Evolutionary conservation across 2,888 invertebrate genomes (phyloP), one percentile per base, ranked within the genome.

Genomic region (Rhogogaster chlorosoma): DNA sequence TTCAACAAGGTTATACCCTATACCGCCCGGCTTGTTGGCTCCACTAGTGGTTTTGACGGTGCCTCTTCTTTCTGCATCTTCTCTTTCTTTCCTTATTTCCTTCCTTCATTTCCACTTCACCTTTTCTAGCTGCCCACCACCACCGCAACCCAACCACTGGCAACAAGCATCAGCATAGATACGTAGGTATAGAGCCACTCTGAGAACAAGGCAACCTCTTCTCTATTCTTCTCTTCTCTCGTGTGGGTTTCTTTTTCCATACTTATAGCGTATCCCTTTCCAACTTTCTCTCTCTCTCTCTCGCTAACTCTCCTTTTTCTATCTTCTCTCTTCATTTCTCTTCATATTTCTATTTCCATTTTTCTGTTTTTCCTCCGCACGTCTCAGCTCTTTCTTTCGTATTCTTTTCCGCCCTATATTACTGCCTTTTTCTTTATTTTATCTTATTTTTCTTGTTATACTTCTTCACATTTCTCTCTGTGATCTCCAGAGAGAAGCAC

Each of bases 401-500:
- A 45, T 45, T 15, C 45, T 26, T 61, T 36, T 36, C 22, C 36
- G 45, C 12, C 45, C 32, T 53, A 26, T 71, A 32, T 61, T 61
- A n/a, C 61, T n/a, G 10, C 6, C 22, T 22, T 36, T n/a, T 26
- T 80, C 10, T 36, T 26, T 15, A 7, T 61, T 61, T 36, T 61
- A 15, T 22, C n/a, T 61, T 57, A 15, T 57, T 80, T 49, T 61
- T 49, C 61, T 80, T 38, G 80, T 80, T 80, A n/a, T n/a, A 61
- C 38, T 80, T 80, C 26, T 80, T 61, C 80, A 61, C 26, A 49
- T 80, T 80, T 61, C 61, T 78, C 57, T 80, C 38, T 80, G 38
- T 80, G 61, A 80, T 80, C 80, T 80, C 61, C 15, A 57, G 80
- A 78, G 78, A 80, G 80, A 61, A 61, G 12, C 29, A 67, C 32